Evolutionary conservation across 2,888 invertebrate species (phyloP).

Genomic region (Leucozona laternaria): DNA sequence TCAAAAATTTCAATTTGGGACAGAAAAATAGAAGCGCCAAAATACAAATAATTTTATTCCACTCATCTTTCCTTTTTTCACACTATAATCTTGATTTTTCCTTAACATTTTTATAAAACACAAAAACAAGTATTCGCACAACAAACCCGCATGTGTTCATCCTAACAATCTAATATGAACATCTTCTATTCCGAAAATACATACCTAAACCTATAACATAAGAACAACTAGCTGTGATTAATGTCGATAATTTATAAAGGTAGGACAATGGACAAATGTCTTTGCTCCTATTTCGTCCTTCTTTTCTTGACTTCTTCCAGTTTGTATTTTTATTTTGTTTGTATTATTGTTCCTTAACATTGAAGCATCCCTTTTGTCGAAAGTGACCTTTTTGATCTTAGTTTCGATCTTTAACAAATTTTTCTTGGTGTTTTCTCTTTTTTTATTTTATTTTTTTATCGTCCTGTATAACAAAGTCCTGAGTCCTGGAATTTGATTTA

Average conservation of each 20-base stretch:
- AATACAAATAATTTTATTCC: not conserved
- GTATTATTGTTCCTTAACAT: not conserved
- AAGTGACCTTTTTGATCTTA: constrained; percentile 67
- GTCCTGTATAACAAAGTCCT: not conserved
- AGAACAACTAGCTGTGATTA: constrained; percentile 63
- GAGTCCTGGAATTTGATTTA: constrained; percentile 9
- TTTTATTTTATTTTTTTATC: not conserved
- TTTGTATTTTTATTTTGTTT: not conserved
- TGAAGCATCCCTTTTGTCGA: constrained; percentile 24
- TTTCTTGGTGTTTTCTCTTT: constrained; percentile 34
- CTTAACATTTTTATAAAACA: not conserved
- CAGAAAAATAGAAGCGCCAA: not conserved
- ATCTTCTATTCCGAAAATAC: constrained; percentile 24
- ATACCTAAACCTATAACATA: not conserved
- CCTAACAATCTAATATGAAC: constrained; percentile 2
- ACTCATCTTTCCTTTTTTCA: not conserved
- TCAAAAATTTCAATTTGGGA: not conserved
- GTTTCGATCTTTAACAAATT: constrained; percentile 72
- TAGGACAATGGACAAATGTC: constrained; percentile 74
- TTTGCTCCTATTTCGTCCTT: constrained; percentile 42
- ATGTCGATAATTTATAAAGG: constrained; percentile 72
- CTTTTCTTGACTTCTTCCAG: not conserved
- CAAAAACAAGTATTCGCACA: not conserved
- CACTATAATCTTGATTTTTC: constrained; percentile 2
- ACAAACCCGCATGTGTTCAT: not conserved